phyloP scores from a whole-genome alignment of 2,113 vertebrate genomes.

The Talpa occidentalis region DNA sequence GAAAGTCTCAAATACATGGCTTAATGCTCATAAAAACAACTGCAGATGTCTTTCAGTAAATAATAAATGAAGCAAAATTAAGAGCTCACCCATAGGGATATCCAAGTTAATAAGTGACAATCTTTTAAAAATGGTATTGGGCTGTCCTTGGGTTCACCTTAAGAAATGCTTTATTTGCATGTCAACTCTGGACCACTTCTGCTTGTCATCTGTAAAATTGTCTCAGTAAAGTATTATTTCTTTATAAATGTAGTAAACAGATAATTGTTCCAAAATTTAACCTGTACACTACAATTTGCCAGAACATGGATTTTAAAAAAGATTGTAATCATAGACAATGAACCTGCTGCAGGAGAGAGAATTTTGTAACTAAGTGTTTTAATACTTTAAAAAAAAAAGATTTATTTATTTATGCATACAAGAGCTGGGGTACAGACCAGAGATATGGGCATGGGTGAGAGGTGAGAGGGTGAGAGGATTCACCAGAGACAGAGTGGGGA shows the following conservation, averaged over 20 bases:
- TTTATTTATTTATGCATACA: too few species aligned
- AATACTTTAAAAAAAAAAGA: too few species aligned
- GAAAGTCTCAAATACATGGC: neutral
- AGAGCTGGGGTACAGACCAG: too few species aligned
- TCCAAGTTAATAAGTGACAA: neutral
- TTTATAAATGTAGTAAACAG: neutral
- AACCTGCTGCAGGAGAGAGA: neutral
- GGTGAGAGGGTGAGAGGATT: too few species aligned
- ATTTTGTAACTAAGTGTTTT: slow-evolving; percentile 18
- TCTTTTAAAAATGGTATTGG: neutral
- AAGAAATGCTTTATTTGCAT: slow-evolving; percentile 33
- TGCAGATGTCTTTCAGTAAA: neutral
- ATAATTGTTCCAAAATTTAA: slow-evolving; percentile 10
- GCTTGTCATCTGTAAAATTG: slow-evolving; percentile 14
- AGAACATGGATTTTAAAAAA: slow-evolving; percentile 2
- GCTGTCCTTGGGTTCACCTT: neutral
- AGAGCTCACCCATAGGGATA: neutral
- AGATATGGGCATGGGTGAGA: too few species aligned
- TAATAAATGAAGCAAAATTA: slow-evolving; percentile 3
- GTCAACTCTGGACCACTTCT: neutral
- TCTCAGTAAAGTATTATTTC: slow-evolving; percentile 12
- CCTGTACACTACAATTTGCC: neutral
- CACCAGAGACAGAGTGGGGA: too few species aligned
- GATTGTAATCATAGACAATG: neutral
- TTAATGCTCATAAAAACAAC: neutral